Conservation (phyloP, 2,888 invertebrate species). For the Magallana nippona region DNA sequence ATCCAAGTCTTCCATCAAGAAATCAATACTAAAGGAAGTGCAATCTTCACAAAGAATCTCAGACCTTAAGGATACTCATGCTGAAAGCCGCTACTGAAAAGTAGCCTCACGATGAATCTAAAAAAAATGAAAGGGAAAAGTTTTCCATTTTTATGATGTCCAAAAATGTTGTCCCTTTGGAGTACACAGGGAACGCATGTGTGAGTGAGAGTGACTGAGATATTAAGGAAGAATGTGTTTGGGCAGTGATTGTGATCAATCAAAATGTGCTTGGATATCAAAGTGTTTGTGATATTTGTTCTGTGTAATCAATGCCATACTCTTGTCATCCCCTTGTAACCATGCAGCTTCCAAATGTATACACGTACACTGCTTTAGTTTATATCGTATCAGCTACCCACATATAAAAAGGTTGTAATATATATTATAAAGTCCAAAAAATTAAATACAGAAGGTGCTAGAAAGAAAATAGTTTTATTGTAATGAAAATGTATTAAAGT, state of each 20-base stretch:
- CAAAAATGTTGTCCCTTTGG: not conserved
- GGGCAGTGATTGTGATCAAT: not conserved
- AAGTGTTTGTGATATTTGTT: slow-evolving; percentile 32
- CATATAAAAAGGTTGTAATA: slow-evolving; percentile 5
- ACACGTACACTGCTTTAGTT: not conserved
- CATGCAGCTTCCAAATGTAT: not conserved
- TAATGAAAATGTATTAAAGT: too few species aligned
- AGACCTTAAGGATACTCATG: slow-evolving; percentile 12
- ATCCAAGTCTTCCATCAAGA: slow-evolving; percentile 26
- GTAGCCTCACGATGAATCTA: not conserved
- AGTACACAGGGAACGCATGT: slow-evolving; percentile 7
- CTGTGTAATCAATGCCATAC: slow-evolving; percentile 2
- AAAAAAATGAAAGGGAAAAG: not conserved
- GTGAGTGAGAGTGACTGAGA: not conserved
- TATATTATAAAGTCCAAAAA: not conserved
- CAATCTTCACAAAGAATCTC: slow-evolving; percentile 16
- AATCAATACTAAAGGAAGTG: not conserved
- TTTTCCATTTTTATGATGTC: slow-evolving; percentile 6
- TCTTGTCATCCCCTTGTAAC: slow-evolving; percentile 4
- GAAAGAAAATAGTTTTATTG: too few species aligned
- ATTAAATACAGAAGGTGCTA: not conserved
- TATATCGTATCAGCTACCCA: too few species aligned
- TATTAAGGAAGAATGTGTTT: not conserved
- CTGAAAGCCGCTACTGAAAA: not conserved
- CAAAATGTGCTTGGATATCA: slow-evolving; percentile 28